Evolutionary conservation across 1,140 invertebrate genomes (phyloP), one percentile per base, ranked within the genome.

Genomic region (Drosophila sp.): DNA sequence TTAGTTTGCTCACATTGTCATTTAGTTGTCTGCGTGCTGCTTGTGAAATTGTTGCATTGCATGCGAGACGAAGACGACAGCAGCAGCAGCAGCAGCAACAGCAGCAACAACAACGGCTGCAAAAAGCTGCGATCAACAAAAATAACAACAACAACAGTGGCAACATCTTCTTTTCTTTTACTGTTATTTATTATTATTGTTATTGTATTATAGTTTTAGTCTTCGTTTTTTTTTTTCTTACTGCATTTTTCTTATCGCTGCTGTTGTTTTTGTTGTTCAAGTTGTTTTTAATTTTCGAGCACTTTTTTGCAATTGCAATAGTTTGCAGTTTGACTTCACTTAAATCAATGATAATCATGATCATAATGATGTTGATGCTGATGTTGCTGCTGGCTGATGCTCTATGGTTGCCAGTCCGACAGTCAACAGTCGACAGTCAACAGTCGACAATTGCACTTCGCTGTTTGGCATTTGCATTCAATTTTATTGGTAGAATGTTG

Each of bases 11-110:
- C 81, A 86, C 81, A 86, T 87, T 86, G 82, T 86, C 81, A 86
- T 86, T 86, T 86, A 76, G 82, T 81, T 86, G 81, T 86, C 81
- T 86, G 82, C 81, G 81, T 86, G 81, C 45, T 72, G 81, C 81
- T 86, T 86, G 81, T 87, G 81, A 86, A 86, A 86, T 86, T 86
- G 82, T 86, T 86, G 82, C 82, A 84, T 83, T 80, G 80, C 80
- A 80, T 75, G 76, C 80, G 57, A 61, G 63, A 58, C 71, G 70
- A 67, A 73, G 70, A 59, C 66, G 51, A 58, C 70, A 76, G 62
- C 71, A 65, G 25, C 66, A 63, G 48, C 72, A 72, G 41, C 69
- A 73, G n/a, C 58, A 56, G 18, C 58, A 56, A 16, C 41, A 43
- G 7, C 41, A 48, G 32, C 41, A 29, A 8, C 14, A 50, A 13